Evolutionary conservation across 2,113 vertebrate genomes (phyloP), one percentile per base, ranked within the genome.

Genomic region (Myiozetetes cayanensis): DNA sequence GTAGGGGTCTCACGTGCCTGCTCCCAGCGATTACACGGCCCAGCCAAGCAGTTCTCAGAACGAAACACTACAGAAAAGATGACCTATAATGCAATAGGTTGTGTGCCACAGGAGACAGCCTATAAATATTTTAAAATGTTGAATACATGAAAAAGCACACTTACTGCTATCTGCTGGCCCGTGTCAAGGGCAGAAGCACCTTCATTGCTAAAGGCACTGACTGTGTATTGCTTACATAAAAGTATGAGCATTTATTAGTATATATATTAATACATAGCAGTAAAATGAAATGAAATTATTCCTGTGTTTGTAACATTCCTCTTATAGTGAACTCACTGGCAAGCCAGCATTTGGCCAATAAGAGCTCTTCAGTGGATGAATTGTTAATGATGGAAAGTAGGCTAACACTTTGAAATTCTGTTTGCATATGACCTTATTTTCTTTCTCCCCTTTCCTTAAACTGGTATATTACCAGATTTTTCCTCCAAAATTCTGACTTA

Each of bases 111-210:
- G 95, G 96, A 97, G 95, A 93, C 91, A 94, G 72, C 49, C 68
- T 75, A 96, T 98, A 96, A 97, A 97, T 97, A 97, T 97, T 97
- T 98, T 39, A 97, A 96, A 95, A 66, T 46, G 65, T 9, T 65
- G 89, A 96, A 93, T 94, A 76, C 65, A 91, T 82, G 93, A 90
- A 96, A 97, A 97, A 94, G 47, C 85, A 89, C 96, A 94, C 96
- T 96, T 94, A 55, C 83, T 96, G 96, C 85, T 84, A 89, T 94
- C 95, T 91, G 91, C 72, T 96, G 68, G 90, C 85, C 95, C 96
- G 91, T 87, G 67, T 77, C 96, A 92, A 94, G 84, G 66, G 39
- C 70, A 94, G 59, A 70, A 85, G 58, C 27, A 79, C 59, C 61
- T 87, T 94, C 67, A 28, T 14, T 53, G 20, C 10, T 85, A 53